Conservation (phyloP, 1,140 invertebrate species). For the Zaprionus ghesquierei region DNA sequence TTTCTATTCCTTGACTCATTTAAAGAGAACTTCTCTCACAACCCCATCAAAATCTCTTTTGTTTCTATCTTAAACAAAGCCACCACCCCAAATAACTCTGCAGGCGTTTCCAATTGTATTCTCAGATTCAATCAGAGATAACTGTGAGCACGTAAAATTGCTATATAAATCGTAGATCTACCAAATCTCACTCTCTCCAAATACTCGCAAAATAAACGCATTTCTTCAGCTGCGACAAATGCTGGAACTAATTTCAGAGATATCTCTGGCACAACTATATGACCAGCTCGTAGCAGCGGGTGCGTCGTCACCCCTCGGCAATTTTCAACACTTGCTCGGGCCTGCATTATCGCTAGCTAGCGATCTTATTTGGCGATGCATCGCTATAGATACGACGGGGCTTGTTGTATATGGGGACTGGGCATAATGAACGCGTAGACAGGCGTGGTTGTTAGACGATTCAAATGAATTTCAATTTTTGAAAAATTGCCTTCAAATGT, state of each 20-base stretch:
- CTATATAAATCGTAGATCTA: constrained; percentile 5
- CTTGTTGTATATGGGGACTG: constrained; percentile 43
- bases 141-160: background rate
- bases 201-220: background rate
- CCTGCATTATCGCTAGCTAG: constrained; percentile 41
- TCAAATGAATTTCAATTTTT: constrained; percentile 78
- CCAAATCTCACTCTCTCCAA: too few relatives aligned
- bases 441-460: constrained; percentile 26
- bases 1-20: background rate
- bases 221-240: constrained; percentile 7
- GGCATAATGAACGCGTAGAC: constrained; percentile 61
- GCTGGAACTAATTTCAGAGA: constrained; percentile 57
- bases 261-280: background rate
- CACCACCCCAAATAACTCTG: background rate
- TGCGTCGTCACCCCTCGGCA: constrained; percentile 58
- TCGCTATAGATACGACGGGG: constrained; percentile 56
- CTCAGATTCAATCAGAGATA: background rate
- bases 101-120: background rate
- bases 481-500: constrained; percentile 74
- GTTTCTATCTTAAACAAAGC: background rate
- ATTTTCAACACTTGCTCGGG: constrained; percentile 65
- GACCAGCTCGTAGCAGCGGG: background rate
- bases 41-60: background rate
- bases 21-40: background rate
- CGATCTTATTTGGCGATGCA: constrained; percentile 69